These are phyloP conservation scores for Cynopterus sphinx DNA, from an alignment of 2,797 vertebrate genomes.

Conservation along the genomic window DNA sequence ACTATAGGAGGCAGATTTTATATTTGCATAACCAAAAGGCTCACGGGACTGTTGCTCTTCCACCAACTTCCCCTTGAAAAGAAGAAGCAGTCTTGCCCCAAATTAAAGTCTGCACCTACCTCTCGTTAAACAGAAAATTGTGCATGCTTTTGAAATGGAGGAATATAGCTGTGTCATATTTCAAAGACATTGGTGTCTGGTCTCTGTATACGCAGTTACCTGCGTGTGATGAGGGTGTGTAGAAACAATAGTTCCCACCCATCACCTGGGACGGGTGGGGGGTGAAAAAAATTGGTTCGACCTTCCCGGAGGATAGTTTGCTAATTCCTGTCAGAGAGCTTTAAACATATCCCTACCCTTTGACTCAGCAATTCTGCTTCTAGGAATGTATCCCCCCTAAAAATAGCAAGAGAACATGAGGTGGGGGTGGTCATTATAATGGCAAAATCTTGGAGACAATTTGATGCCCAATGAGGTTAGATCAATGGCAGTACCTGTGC, in stretches of 20 bases:
- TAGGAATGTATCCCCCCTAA: neutral
- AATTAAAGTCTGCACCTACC: neutral
- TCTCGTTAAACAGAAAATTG: neutral
- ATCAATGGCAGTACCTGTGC: too few relatives aligned
- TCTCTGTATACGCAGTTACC: neutral
- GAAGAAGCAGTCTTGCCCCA: neutral
- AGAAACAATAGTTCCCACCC: neutral
- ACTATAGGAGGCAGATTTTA: neutral
- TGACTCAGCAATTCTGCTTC: neutral
- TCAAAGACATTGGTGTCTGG: neutral
- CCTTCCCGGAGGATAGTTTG: neutral
- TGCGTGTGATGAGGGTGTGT: fast-evolving
- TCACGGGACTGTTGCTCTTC: neutral
- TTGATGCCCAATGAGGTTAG: too few relatives aligned
- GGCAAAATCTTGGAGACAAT: neutral
- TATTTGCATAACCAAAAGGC: neutral
- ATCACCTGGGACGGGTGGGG: neutral
- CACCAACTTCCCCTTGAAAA: neutral
- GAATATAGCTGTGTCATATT: neutral
- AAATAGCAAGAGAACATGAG: neutral
- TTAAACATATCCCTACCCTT: neutral
- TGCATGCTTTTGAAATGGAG: neutral
- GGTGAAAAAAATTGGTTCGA: neutral
- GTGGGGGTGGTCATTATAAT: neutral
- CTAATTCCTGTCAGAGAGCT: neutral